Conservation (phyloP, 2,888 invertebrate genomes). For the Thera britannica region DNA sequence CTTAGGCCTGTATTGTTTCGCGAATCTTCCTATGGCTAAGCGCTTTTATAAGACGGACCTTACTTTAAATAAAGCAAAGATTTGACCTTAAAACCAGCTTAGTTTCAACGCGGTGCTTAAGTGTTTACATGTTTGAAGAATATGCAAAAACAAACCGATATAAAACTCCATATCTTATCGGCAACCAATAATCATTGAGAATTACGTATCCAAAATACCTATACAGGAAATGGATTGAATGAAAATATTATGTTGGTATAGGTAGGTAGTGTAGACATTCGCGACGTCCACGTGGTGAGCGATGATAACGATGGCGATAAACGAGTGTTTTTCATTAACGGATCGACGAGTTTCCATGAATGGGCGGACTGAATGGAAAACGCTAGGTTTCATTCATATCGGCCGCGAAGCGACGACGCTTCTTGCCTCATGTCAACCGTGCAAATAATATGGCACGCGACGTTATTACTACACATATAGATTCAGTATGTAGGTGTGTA, state of each 20-base stretch:
- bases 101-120: slow-evolving; percentile 1
- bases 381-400: slow-evolving; percentile 74
- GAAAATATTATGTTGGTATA: slow-evolving; percentile 53
- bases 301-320: slow-evolving; percentile 70
- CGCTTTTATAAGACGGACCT: not conserved
- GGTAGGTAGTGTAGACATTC: slow-evolving; percentile 33
- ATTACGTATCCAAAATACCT: slow-evolving; percentile 42
- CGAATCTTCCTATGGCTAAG: not conserved
- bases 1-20: not conserved
- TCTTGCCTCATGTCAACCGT: slow-evolving; percentile 41
- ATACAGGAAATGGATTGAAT: slow-evolving; percentile 58
- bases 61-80: not conserved
- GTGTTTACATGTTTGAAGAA: slow-evolving; percentile 13
- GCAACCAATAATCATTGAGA: slow-evolving; percentile 41
- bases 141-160: slow-evolving; percentile 34
- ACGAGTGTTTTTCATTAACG: slow-evolving; percentile 79
- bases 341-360: slow-evolving; percentile 81
- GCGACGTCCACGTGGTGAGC: slow-evolving; percentile 58
- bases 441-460: slow-evolving; percentile 29
- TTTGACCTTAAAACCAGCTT: slow-evolving; percentile 16
- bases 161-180: slow-evolving; percentile 51
- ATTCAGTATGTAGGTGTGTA: not conserved
- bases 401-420: slow-evolving; percentile 47
- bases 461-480: not conserved
- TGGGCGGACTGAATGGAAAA: slow-evolving; percentile 80